Percentiles rank a stretch among this genome's conserved stretches.
Evolutionary conservation across 2,888 invertebrate species (phyloP).

Genomic region (Noctua pronuba): DNA sequence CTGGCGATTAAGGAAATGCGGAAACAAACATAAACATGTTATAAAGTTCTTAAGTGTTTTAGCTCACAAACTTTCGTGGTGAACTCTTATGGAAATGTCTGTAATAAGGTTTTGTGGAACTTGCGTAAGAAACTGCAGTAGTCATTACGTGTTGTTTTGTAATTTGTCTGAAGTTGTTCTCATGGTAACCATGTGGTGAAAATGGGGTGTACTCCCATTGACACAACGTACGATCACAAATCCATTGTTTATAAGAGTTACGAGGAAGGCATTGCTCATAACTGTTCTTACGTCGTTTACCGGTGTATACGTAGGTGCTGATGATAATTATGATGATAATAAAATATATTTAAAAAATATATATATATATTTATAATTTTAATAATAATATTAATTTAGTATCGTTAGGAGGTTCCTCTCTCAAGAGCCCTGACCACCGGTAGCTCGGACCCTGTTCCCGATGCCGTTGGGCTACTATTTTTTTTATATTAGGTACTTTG

Average conservation of each 20-base stretch:
- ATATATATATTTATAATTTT: no score
- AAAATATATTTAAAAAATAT: no score
- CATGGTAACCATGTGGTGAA: not conserved
- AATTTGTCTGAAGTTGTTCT: constrained; percentile 10
- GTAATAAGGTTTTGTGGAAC: constrained; percentile 28
- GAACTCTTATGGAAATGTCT: constrained; percentile 32
- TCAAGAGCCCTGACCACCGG: no score
- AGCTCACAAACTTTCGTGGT: constrained; percentile 42
- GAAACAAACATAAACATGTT: constrained; percentile 59
- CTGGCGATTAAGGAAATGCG: constrained; percentile 57
- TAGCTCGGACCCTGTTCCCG: no score
- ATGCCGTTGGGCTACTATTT: no score
- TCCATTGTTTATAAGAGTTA: not conserved
- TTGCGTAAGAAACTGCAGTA: constrained; percentile 21
- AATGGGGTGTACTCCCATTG: not conserved
- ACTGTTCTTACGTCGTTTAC: not conserved
- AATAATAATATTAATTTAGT: no score
- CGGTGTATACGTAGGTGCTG: not conserved
- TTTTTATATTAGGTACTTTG: no score
- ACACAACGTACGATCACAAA: not conserved
- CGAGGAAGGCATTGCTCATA: no score
- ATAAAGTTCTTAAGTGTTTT: constrained; percentile 52
- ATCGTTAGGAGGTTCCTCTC: no score
- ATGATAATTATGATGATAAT: not conserved
- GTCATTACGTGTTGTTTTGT: constrained; percentile 20